These are phyloP conservation scores for Kryptolebias marmoratus DNA, from an alignment of 2,113 vertebrate species.

Conservation along the genomic window DNA sequence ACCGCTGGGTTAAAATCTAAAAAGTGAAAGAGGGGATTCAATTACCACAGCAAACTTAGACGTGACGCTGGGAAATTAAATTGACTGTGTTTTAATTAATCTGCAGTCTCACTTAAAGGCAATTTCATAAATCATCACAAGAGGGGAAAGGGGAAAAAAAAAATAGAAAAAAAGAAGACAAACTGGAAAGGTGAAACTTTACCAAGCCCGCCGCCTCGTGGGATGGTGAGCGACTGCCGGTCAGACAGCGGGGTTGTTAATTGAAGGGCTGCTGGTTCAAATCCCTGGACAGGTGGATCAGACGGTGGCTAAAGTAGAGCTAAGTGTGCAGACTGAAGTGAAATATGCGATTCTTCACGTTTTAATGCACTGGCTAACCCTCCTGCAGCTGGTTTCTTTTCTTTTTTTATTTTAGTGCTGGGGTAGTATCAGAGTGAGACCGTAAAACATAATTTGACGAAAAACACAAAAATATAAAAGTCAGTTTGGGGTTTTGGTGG, in stretches of 20 bases:
- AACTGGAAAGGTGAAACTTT: conserved; percentile 59
- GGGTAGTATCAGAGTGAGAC: no score
- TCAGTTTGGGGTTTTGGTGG: no score
- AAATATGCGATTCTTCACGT: background rate
- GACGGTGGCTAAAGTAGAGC: conserved; percentile 15
- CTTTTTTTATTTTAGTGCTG: no score
- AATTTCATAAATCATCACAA: conserved; percentile 81
- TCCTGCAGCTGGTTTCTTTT: background rate
- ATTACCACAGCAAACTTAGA: conserved; percentile 77
- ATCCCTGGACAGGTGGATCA: conserved; percentile 57
- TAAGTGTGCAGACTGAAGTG: conserved; percentile 4
- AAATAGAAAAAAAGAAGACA: conserved; percentile 28
- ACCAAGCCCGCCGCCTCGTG: conserved; percentile 38
- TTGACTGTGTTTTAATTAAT: conserved; percentile 83
- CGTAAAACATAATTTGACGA: no score
- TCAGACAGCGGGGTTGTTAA: conserved; percentile 54
- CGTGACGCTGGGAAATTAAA: conserved; percentile 77
- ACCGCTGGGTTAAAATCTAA: conserved; percentile 62
- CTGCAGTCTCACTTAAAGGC: conserved; percentile 81
- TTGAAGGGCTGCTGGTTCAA: conserved; percentile 77
- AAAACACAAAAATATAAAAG: no score
- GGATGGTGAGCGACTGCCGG: conserved; percentile 47
- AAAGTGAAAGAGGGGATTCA: conserved; percentile 72
- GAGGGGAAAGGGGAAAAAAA: background rate
- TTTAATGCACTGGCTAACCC: background rate